A percentile compares a stretch with the other conserved stretches of the same genome.
Conservation (phyloP, 2,888 invertebrate genomes). For the Chydorus sphaericus region DNA sequence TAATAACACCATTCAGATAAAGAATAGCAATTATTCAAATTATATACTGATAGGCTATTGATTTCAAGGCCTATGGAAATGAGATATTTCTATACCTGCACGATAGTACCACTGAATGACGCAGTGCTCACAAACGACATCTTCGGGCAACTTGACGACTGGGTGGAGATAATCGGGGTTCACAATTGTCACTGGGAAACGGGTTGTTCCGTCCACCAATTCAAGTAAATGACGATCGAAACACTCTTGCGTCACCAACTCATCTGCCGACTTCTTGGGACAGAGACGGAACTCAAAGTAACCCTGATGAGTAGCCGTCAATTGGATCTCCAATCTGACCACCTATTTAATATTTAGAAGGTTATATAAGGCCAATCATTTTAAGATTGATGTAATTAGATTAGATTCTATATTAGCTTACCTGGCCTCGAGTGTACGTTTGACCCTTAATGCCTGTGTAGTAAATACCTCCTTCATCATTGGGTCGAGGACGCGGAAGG, state of each 20-base stretch:
- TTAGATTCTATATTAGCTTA: conserved; percentile 12
- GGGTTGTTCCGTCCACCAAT: conserved; percentile 17
- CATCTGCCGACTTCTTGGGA: conserved; percentile 17
- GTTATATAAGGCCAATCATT: conserved; percentile 8
- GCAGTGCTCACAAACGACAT: conserved; percentile 37
- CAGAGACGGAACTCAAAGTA: conserved; percentile 21
- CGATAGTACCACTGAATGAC: conserved; percentile 40
- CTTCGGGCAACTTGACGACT: conserved; percentile 30
- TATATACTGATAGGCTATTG: background rate
- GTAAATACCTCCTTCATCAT: conserved; percentile 4
- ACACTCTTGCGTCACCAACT: conserved; percentile 37
- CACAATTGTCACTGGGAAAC: background rate
- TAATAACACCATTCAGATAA: background rate
- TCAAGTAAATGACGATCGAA: conserved; percentile 28
- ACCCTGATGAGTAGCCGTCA: conserved; percentile 31
- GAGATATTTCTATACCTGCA: conserved; percentile 28
- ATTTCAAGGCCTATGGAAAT: too few relatives aligned
- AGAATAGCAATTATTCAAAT: background rate
- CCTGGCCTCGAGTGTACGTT: conserved; percentile 19
- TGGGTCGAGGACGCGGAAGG: background rate
- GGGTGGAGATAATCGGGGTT: conserved; percentile 22
- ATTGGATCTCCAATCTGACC: conserved; percentile 20
- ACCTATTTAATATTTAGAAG: conserved; percentile 20
- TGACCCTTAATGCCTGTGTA: conserved; percentile 18
- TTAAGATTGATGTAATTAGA: background rate